A percentile compares a stretch with the other conserved stretches of the same genome.
phyloP scores from a whole-genome alignment of 2,797 vertebrate species.

The Typhlichthys eigenmanni region DNA sequence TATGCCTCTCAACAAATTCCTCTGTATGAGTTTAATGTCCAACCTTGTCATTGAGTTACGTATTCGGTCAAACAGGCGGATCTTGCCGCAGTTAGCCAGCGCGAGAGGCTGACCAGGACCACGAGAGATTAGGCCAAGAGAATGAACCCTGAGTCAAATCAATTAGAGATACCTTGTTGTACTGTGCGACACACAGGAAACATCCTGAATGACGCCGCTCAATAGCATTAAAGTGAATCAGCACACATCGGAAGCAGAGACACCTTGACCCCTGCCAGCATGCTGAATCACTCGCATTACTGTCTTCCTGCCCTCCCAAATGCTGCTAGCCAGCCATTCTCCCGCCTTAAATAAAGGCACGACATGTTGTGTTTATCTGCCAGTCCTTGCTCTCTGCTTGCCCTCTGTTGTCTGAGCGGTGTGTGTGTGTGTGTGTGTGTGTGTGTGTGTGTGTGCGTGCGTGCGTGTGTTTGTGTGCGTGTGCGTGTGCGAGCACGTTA shows the following conservation, averaged over 20 bases:
- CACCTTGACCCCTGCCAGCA: constrained; percentile 13
- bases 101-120: no score
- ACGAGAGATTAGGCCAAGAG: no score
- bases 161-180: no score
- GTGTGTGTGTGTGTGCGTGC: constrained; percentile 17
- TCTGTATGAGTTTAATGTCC: no score
- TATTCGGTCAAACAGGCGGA: no score
- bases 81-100: no score
- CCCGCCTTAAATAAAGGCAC: constrained; percentile 39
- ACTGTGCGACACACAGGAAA: no score
- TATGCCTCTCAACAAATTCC: no score
- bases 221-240: constrained; percentile 27
- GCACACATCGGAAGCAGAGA: constrained; percentile 8
- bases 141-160: no score
- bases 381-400: constrained; percentile 26
- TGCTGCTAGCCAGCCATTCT: constrained; percentile 12
- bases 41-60: no score
- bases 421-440: constrained; percentile 21
- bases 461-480: constrained; percentile 15
- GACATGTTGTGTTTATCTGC: constrained; percentile 51
- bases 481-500: constrained; percentile 15
- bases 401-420: constrained; percentile 48
- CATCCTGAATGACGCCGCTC: constrained; percentile 17
- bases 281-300: not conserved
- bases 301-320: not conserved